Evolutionary conservation across 2,113 vertebrate species (phyloP), one percentile per base, ranked within the genome.

Genomic region (Ceratotherium simum): DNA sequence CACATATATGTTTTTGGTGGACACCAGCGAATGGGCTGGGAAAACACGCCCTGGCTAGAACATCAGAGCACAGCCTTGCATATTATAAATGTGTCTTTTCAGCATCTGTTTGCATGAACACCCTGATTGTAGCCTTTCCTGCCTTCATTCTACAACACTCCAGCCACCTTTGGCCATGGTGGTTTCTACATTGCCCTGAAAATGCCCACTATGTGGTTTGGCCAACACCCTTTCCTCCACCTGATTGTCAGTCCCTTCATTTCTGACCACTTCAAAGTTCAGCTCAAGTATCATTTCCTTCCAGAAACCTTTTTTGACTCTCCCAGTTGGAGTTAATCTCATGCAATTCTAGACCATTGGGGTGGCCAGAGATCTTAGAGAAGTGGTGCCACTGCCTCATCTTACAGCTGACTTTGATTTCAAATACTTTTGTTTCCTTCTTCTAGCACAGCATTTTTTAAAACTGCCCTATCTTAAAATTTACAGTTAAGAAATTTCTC

Each of bases 1-100:
- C 0, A n/a, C 21, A 2, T 42, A 54, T 31, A 12, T 11, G 62
- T 70, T 65, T 83, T 51, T 6, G 11, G 18, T n/a, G 23, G 29
- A 23, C 42, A 39, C 69, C 25, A 21, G 0, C 9, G 0, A 20
- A 54, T n/a, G 1, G 4, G 23, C n/a, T 48, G 25, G 48, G 17
- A 84, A 83, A 81, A 46, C 7, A 67, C 1, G 1, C 23, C 6
- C 42, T 64, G 46, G 20, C 29, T 83, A 27, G n/a, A 60, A 65
- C 27, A 42, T 29, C 39, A 64, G 13, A 51, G 1, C 2, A 18
- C 4, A 1, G 1, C 5, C 46, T 64, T 88, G 21, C 6, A 18
- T 6, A 2, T 33, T 42, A 8, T 27, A 86, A 82, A n/a, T 20
- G 9, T 33, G 3, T 36, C 10, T 79, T 86, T 39, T 86, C 46